Conservation (phyloP, 92 coral and sea anemone genomes). For the Bergia sp. region DNA sequence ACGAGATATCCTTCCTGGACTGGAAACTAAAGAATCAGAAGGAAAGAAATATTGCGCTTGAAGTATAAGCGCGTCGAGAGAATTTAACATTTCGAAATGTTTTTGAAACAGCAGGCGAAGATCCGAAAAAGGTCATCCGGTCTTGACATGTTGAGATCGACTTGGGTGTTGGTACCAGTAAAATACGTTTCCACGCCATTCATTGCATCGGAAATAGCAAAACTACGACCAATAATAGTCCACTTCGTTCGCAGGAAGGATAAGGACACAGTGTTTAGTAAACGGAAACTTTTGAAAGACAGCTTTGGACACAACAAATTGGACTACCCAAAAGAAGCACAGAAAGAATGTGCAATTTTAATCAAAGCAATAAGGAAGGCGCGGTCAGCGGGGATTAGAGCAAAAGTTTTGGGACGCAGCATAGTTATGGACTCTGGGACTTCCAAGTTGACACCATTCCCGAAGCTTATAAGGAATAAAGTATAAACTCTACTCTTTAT, state of each 20-base stretch:
- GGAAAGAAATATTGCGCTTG: background rate
- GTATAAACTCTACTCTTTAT: background rate
- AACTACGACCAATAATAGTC: no score
- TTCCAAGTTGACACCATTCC: background rate
- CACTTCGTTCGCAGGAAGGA: no score
- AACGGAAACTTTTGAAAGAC: background rate
- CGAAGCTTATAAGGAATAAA: background rate
- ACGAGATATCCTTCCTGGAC: background rate
- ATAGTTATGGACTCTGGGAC: background rate
- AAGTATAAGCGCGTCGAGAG: conserved; percentile 2
- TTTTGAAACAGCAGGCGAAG: background rate
- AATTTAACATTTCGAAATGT: background rate
- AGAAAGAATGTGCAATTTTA: conserved; percentile 3
- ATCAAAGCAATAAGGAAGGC: background rate
- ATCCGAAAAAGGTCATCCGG: background rate
- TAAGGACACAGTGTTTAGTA: background rate
- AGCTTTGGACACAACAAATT: background rate
- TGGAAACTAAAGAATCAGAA: background rate
- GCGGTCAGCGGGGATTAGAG: background rate
- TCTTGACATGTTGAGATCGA: background rate
- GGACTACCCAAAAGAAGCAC: background rate
- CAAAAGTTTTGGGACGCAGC: conserved; percentile 17
- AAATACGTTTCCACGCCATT: no score
- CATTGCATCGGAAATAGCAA: no score
- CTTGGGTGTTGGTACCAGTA: no score